Base-by-base conservation (phyloP, 2,113 vertebrate genomes). In the Cyprinodon brontotheroides region DNA sequence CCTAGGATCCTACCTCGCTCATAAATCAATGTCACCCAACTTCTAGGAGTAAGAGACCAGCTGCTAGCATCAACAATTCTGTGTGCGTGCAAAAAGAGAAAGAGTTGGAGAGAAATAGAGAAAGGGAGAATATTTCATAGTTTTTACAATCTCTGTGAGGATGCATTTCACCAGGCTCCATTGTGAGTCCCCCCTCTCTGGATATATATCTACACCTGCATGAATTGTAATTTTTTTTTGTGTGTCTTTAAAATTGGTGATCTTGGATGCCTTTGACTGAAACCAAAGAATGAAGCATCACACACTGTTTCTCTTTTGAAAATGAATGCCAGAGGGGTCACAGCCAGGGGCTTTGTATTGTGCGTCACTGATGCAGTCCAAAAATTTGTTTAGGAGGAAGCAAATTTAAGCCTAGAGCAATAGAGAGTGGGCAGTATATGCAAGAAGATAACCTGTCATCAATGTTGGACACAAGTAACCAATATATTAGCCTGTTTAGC, bases 21-120 rank as follows among this genome's bases (percentile, higher is more conserved):
- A 93, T 95, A 93, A 92, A 94, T 94, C 94, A 94, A 85, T 92
- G 91, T 92, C 92, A 91, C 77, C 88, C 89, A 84, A 87, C 81
- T 88, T 88, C 84, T 81, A 81, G 84, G 73, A 91, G 84, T 70
- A 76, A 83, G 79, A 89, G 93, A 91, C 89, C 82, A 87, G 84
- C 87, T 92, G 89, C 86, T 78, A 85, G 76, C 82, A 82, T 87
- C 78, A 80, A 84, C 79, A 87, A 75, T 79, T 80, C 70, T 75
- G 70, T 68, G 77, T 72, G 61, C 67, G 73, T 69, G 70, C 80
- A 48, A 69, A 47, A 29, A 29, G n/a, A 75, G 12, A 75, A 62
- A 70, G 38, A 84, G 20, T 66, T 41, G 50, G 4, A 61, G 43
- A 65, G 53, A 85, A 74, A 74, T 22, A 63, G 64, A 80, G 75